A percentile compares a stretch with the other conserved stretches of the same genome.
Evolutionary conservation across 2,888 invertebrate species (phyloP).

Genomic region (Thalpophila matura): DNA sequence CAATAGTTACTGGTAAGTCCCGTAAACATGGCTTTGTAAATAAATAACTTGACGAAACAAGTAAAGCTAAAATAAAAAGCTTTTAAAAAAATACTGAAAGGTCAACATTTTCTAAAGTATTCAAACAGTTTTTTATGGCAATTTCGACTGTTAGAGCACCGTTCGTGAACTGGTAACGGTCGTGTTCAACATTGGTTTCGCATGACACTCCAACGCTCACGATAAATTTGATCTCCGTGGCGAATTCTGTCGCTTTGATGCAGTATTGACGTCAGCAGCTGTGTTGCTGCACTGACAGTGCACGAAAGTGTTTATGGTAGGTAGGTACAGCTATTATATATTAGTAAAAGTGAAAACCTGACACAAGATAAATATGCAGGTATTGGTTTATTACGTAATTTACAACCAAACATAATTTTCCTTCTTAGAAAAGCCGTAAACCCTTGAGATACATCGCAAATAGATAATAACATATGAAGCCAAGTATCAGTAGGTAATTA

Average conservation of each 20-base stretch:
- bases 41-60: too few relatives aligned
- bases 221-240: constrained; percentile 73
- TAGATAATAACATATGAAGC: too few relatives aligned
- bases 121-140: constrained; percentile 54
- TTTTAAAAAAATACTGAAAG: constrained; percentile 31
- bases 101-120: constrained; percentile 52
- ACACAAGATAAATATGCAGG: background rate
- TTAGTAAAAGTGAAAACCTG: constrained; percentile 9
- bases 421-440: background rate
- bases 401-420: background rate
- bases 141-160: constrained; percentile 51
- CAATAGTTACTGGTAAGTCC: too few relatives aligned
- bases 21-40: background rate
- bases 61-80: too few relatives aligned
- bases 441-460: background rate
- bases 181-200: constrained; percentile 73
- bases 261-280: constrained; percentile 49
- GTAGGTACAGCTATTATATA: constrained; percentile 10
- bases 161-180: constrained; percentile 64
- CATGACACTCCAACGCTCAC: constrained; percentile 64
- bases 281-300: constrained; percentile 55
- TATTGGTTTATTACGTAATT: constrained; percentile 7
- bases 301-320: constrained; percentile 43
- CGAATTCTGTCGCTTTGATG: constrained; percentile 71
- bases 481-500: too few relatives aligned